Percentiles rank a stretch among this genome's conserved stretches.
phyloP scores from a whole-genome alignment of 2,888 invertebrate species.

The Metacarcinus magister region DNA sequence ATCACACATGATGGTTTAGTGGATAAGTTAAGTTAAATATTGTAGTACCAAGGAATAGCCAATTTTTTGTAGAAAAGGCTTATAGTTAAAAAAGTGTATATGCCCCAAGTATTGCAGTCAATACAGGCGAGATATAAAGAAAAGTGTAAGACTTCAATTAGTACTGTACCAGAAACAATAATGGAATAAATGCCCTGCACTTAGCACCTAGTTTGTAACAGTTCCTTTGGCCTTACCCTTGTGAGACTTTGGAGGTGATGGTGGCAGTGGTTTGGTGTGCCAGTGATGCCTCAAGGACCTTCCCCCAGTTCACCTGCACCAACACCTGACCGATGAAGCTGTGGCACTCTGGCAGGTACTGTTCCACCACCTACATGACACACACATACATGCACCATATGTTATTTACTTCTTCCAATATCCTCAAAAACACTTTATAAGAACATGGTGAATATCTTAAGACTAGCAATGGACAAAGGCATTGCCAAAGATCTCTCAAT shows the following conservation, averaged over 20 bases:
- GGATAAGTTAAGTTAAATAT: background rate
- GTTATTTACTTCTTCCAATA: background rate
- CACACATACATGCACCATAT: background rate
- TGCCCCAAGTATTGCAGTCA: too few species aligned
- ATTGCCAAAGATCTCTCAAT: background rate
- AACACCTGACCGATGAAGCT: constrained; percentile 90
- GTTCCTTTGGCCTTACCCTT: background rate
- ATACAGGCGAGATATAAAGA: too few species aligned
- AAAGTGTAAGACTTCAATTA: background rate
- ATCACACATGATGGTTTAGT: background rate
- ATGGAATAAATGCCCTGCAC: background rate
- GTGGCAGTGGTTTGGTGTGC: background rate
- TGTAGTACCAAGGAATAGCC: background rate
- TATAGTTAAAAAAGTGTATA: background rate
- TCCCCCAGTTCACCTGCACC: constrained; percentile 88
- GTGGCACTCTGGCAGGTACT: constrained; percentile 89
- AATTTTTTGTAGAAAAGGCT: background rate
- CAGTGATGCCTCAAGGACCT: constrained; percentile 83
- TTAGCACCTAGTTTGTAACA: background rate
- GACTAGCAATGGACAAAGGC: background rate
- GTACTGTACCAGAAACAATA: background rate
- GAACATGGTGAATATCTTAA: background rate
- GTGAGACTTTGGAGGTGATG: background rate
- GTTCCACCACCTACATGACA: constrained; percentile 86
- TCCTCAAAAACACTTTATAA: background rate